These are phyloP conservation scores for Brachyopa scutellaris DNA, from an alignment of 2,888 invertebrate genomes.

Conservation along the genomic window DNA sequence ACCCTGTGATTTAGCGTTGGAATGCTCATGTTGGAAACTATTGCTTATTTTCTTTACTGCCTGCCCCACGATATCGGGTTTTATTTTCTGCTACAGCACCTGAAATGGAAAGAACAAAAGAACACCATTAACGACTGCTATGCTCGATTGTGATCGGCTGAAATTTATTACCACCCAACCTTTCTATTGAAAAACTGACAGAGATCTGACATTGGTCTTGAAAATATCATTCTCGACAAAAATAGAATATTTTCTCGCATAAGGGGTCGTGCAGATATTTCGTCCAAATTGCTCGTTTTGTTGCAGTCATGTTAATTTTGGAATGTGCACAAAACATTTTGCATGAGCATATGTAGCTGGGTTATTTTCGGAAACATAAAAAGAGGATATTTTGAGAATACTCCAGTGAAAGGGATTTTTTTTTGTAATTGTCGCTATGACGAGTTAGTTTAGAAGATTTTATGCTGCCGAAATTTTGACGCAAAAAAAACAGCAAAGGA, in stretches of 20 bases:
- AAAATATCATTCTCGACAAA: background rate
- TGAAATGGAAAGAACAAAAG: slow-evolving; percentile 1
- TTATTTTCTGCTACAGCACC: background rate
- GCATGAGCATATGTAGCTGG: background rate
- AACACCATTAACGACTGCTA: background rate
- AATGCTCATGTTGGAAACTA: background rate
- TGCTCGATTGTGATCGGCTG: too few species aligned
- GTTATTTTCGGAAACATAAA: background rate
- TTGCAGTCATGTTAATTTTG: too few species aligned
- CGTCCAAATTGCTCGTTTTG: too few species aligned
- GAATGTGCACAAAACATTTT: background rate
- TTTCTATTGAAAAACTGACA: background rate
- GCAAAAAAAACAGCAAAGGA: too few species aligned
- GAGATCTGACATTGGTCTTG: background rate
- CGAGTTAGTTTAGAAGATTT: too few species aligned
- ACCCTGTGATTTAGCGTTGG: background rate
- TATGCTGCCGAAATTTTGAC: too few species aligned
- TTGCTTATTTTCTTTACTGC: background rate
- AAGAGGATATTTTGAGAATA: background rate
- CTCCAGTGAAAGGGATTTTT: background rate
- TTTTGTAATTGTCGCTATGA: too few species aligned
- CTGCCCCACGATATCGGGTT: background rate
- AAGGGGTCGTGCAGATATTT: too few species aligned
- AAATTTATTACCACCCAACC: too few species aligned
- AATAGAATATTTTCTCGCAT: background rate